Conservation (phyloP, 1,140 invertebrate genomes). For the Ephestia elutella region DNA sequence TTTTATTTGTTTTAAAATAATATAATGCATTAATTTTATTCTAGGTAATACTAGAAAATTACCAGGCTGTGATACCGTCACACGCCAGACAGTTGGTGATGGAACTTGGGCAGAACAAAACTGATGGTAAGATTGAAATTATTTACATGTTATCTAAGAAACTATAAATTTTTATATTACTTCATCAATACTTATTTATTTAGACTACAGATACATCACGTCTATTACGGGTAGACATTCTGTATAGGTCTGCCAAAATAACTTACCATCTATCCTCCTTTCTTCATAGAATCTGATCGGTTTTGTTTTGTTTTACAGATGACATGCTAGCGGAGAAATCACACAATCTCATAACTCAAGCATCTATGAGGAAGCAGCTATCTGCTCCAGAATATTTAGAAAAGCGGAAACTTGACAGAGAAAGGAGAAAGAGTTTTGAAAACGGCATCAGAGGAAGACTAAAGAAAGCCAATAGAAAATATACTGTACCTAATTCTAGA, state of each 20-base stretch:
- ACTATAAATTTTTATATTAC: too few species aligned
- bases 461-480: conserved; percentile 64
- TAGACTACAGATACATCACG: too few species aligned
- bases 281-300: not conserved
- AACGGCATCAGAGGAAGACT: conserved; percentile 76
- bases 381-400: conserved; percentile 94
- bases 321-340: conserved; percentile 71
- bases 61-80: conserved; percentile 93
- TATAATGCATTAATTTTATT: conserved; percentile 14
- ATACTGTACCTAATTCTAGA: conserved; percentile 42
- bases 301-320: conserved; percentile 48
- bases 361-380: conserved; percentile 81
- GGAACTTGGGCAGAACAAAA: conserved; percentile 89
- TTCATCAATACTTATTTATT: too few species aligned
- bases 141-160: too few species aligned
- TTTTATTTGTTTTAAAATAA: not conserved
- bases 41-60: conserved; percentile 95
- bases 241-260: too few species aligned
- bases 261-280: too few species aligned
- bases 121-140: conserved; percentile 74
- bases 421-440: conserved; percentile 80
- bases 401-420: conserved; percentile 82
- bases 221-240: too few species aligned
- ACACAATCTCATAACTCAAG: conserved; percentile 69
- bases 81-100: conserved; percentile 95